phyloP scores from a whole-genome alignment of 1,140 invertebrate genomes.

The Halictus rubicundus region DNA sequence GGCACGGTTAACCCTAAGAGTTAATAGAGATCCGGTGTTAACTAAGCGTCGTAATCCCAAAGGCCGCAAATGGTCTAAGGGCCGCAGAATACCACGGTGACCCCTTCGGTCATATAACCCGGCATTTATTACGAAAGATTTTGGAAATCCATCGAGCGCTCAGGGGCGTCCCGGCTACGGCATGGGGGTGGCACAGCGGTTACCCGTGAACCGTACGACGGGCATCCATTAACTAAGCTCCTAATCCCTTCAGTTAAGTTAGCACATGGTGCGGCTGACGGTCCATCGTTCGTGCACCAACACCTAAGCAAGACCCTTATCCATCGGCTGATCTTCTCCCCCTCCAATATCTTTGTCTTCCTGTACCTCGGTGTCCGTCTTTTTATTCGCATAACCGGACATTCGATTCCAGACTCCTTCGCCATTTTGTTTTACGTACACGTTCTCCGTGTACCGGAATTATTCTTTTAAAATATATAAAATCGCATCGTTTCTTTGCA shows the following conservation, averaged over 20 bases:
- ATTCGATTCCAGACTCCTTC: neutral
- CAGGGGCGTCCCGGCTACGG: constrained; percentile 37
- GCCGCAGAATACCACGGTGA: constrained; percentile 29
- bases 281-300: constrained; percentile 66
- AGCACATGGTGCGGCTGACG: constrained; percentile 75
- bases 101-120: constrained; percentile 63
- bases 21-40: constrained; percentile 62
- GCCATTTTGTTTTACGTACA: no score
- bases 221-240: constrained; percentile 78
- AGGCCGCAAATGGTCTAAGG: constrained; percentile 50
- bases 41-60: constrained; percentile 53
- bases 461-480: no score
- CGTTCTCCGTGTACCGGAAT: no score
- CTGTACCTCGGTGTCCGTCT: neutral
- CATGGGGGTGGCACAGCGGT: constrained; percentile 54
- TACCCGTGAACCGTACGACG: constrained; percentile 63
- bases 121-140: constrained; percentile 73
- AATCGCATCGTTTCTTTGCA: no score
- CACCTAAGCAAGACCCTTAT: constrained; percentile 39
- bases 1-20: constrained; percentile 36
- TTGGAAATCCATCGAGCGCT: constrained; percentile 72
- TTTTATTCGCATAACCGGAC: neutral
- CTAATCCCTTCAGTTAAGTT: constrained; percentile 78
- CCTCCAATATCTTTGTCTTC: constrained; percentile 11
- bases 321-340: constrained; percentile 29